Conservation (phyloP, 2,113 vertebrate genomes). For the Epinephelus lanceolatus region DNA sequence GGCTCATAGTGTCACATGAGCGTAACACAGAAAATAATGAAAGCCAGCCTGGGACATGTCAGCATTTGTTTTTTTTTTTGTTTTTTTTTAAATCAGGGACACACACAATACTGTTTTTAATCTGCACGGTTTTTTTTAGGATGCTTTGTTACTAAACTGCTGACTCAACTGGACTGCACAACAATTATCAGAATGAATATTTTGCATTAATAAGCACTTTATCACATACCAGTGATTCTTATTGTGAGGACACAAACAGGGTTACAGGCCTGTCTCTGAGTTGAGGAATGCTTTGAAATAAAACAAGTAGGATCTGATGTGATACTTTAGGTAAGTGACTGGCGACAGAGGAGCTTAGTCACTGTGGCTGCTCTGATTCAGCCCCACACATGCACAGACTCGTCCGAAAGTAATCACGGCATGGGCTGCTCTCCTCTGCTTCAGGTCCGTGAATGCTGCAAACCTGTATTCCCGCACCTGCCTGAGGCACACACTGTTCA, state of each 20-base stretch:
- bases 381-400: slow-evolving; percentile 73
- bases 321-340: background rate
- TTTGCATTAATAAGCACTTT: background rate
- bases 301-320: background rate
- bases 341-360: slow-evolving; percentile 56
- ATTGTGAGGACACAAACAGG: background rate
- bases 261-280: background rate
- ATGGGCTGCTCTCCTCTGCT: slow-evolving; percentile 39
- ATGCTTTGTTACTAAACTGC: background rate
- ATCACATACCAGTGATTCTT: background rate
- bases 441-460: slow-evolving; percentile 65
- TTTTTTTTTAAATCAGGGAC: no score
- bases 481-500: slow-evolving; percentile 57
- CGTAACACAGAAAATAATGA: background rate
- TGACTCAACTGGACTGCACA: background rate
- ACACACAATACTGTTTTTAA: background rate
- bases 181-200: background rate
- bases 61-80: background rate
- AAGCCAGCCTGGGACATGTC: background rate
- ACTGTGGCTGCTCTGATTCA: slow-evolving; percentile 62
- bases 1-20: background rate
- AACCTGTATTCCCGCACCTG: slow-evolving; percentile 76
- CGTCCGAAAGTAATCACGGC: slow-evolving; percentile 57
- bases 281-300: background rate
- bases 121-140: background rate